A percentile compares a stretch with the other conserved stretches of the same genome.
phyloP scores from a whole-genome alignment of 2,888 invertebrate genomes.

The Cosmia trapezina region DNA sequence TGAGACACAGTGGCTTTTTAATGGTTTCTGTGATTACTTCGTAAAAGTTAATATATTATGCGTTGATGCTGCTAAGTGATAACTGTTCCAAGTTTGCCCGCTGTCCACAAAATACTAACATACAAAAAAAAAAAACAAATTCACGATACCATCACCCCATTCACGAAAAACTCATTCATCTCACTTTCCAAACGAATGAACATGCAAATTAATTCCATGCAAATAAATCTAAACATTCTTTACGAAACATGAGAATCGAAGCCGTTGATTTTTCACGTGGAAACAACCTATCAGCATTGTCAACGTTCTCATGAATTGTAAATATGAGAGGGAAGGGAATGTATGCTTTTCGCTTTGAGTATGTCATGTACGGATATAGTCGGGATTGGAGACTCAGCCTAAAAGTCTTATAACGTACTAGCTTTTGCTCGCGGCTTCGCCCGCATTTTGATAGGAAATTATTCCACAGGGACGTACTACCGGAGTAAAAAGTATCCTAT shows the following conservation, averaged over 20 bases:
- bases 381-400: not conserved
- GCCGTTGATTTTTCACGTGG: slow-evolving; percentile 38
- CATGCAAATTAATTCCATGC: slow-evolving; percentile 34
- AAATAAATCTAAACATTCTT: slow-evolving; percentile 41
- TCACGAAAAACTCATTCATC: slow-evolving; percentile 28
- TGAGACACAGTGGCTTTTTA: no score
- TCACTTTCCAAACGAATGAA: slow-evolving; percentile 45
- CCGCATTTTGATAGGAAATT: no score
- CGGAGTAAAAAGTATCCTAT: no score
- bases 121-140: not conserved
- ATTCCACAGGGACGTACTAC: no score
- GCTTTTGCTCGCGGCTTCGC: no score
- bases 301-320: slow-evolving; percentile 63
- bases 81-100: not conserved
- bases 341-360: slow-evolving; percentile 36
- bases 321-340: slow-evolving; percentile 45
- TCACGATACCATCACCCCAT: slow-evolving; percentile 7
- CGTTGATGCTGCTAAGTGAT: no score
- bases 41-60: no score
- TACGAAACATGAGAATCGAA: slow-evolving; percentile 19
- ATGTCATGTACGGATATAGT: slow-evolving; percentile 12
- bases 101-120: not conserved
- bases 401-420: not conserved
- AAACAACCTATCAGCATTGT: slow-evolving; percentile 47
- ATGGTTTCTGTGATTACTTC: no score